Evolutionary conservation across 2,113 vertebrate genomes (phyloP), one percentile per base, ranked within the genome.

Genomic region (Pao palembangensis): DNA sequence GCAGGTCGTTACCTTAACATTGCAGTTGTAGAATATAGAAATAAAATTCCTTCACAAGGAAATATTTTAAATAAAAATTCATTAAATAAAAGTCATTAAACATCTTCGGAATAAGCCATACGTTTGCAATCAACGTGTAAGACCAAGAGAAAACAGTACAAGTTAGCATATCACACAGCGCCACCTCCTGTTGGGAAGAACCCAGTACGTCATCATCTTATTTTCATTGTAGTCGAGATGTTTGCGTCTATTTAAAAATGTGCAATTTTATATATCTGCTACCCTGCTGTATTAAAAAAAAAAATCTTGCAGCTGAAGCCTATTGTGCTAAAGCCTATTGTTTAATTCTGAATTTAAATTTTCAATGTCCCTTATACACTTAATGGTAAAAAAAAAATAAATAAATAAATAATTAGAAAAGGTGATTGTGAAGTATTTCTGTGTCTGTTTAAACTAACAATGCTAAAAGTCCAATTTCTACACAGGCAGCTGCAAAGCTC

Each of bases 71-170:
- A 12, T 7, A 34, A 8, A n/a, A 31, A 18, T n/a, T 11, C 17
- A 53, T 17, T 8, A 18, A 11, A 8, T n/a, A 31, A n/a, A n/a
- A 34, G 14, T 17, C 44, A 47, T 47, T 3, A 17, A 47, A 47
- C 4, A 19, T n/a, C 2, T n/a, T 49, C 43, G 41, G 1, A 41
- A 19, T 17, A 2, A 13, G 38, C 2, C 15, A 11, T 19, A 12
- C 20, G 77, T 83, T 74, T 79, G 77, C 72, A 83, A 59, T 73
- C 76, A 86, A 88, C 78, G 75, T 60, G 52, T 12, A 19, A 50
- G 52, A 54, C 13, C 15, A 68, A 67, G 42, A 73, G 51, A 2
- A 1, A 1, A 16, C 31, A 8, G 7, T 3, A 0, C 17, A 6
- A 0, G 17, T 11, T 12, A 15, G 14, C 2, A 3, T 18, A 41